These are phyloP conservation scores for Nixonia krombeini DNA, from an alignment of 1,140 invertebrate genomes.

Conservation along the genomic window DNA sequence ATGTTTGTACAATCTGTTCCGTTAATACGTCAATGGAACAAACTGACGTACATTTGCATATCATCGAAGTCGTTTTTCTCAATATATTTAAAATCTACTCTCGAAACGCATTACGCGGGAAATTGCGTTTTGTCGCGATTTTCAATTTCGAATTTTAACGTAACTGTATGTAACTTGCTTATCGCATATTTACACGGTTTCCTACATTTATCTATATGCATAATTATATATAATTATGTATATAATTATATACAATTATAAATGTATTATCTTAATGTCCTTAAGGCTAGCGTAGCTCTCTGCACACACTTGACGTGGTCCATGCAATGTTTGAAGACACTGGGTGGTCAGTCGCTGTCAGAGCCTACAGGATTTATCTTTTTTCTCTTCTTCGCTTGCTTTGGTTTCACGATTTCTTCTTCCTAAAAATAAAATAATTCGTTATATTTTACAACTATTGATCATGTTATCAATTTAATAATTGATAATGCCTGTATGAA, in stretches of 20 bases:
- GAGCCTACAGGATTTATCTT: slow-evolving; percentile 81
- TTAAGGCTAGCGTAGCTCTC: slow-evolving; percentile 67
- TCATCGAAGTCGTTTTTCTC: slow-evolving; percentile 34
- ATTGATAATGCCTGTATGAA: too few species aligned
- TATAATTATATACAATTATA: slow-evolving; percentile 43
- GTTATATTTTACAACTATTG: neutral
- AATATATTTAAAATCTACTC: slow-evolving; percentile 8
- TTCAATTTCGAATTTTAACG: slow-evolving; percentile 27
- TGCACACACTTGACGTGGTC: slow-evolving; percentile 66
- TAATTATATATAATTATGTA: neutral
- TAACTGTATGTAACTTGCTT: neutral
- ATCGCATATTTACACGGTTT: slow-evolving; percentile 51
- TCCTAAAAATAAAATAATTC: slow-evolving; percentile 72
- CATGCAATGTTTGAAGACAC: slow-evolving; percentile 68
- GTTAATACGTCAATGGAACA: too few species aligned
- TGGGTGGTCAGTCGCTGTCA: slow-evolving; percentile 85
- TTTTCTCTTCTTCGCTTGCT: slow-evolving; percentile 89
- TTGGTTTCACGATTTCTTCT: slow-evolving; percentile 87
- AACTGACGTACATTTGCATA: slow-evolving; percentile 38
- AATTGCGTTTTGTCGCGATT: slow-evolving; percentile 23
- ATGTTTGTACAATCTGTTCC: too few species aligned
- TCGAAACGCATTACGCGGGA: neutral
- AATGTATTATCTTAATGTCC: slow-evolving; percentile 67
- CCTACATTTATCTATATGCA: slow-evolving; percentile 25
- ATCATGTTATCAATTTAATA: too few species aligned